Conservation (phyloP, 2,888 invertebrate species). For the Acronicta leporina region DNA sequence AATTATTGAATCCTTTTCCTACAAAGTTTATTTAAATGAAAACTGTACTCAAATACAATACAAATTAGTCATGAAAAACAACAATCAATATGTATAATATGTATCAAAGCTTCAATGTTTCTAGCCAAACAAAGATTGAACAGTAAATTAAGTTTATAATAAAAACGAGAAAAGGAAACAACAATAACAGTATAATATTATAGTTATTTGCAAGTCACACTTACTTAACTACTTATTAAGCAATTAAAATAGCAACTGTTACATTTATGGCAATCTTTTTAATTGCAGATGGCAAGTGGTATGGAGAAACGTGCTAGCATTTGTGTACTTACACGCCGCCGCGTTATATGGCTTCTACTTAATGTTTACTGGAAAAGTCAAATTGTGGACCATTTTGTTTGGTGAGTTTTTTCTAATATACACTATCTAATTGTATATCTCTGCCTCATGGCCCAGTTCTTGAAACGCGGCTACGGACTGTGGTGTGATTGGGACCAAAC, state of each 20-base stretch:
- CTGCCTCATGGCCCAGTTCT: no score
- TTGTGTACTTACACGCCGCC: conserved; percentile 91
- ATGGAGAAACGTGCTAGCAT: conserved; percentile 94
- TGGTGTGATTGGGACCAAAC: no score
- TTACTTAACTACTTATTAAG: conserved; percentile 18
- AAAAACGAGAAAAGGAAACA: conserved; percentile 1
- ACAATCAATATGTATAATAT: background rate
- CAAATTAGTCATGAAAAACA: no score
- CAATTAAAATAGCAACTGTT: conserved; percentile 31
- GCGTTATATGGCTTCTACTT: conserved; percentile 91
- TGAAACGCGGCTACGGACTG: no score
- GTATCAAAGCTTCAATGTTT: background rate
- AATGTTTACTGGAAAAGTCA: conserved; percentile 80
- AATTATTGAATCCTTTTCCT: no score
- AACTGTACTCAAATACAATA: no score
- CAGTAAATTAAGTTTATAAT: background rate
- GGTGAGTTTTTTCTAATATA: conserved; percentile 73
- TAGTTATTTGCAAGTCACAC: conserved; percentile 34
- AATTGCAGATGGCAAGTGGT: conserved; percentile 91
- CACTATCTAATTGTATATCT: no score
- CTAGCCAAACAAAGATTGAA: background rate
- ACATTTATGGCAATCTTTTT: conserved; percentile 36
- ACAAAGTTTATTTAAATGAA: no score
- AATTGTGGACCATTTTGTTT: conserved; percentile 85
- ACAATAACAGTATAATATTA: conserved; percentile 8